Conservation (phyloP, 2,888 invertebrate genomes). For the Byasa hedistus region DNA sequence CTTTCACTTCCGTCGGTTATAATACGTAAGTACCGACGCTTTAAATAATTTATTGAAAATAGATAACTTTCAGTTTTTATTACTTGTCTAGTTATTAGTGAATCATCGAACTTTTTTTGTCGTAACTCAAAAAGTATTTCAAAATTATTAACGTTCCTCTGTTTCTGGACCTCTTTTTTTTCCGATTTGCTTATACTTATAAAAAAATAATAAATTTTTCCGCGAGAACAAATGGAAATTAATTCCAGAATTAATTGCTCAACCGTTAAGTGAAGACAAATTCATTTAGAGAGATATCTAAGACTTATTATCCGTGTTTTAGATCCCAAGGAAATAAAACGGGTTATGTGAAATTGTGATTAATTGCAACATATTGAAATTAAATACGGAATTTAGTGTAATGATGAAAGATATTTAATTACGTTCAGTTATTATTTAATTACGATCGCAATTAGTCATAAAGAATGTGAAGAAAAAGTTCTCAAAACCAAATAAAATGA, state of each 20-base stretch:
- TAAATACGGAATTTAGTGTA: too few species aligned
- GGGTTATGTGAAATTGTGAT: too few species aligned
- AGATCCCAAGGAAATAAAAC: not conserved
- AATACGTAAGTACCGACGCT: not conserved
- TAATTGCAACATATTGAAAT: too few species aligned
- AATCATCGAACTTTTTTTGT: not conserved
- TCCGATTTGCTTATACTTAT: not conserved
- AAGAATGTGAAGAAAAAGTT: too few species aligned
- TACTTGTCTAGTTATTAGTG: too few species aligned
- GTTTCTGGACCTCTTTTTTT: not conserved
- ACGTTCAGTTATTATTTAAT: too few species aligned
- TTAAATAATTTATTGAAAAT: not conserved
- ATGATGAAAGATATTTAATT: too few species aligned
- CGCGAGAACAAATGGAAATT: not conserved
- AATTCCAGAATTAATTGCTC: not conserved
- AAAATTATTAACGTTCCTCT: not conserved
- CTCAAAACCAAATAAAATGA: too few species aligned
- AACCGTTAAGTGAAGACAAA: not conserved
- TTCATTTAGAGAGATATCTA: not conserved
- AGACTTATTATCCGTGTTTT: not conserved
- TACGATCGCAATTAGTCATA: too few species aligned
- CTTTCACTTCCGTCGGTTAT: not conserved
- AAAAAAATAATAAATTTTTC: not conserved
- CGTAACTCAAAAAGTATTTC: not conserved
- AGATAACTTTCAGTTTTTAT: too few species aligned